phyloP scores from a whole-genome alignment of 2,797 vertebrate genomes.

The Pyrocephalus nanus region DNA sequence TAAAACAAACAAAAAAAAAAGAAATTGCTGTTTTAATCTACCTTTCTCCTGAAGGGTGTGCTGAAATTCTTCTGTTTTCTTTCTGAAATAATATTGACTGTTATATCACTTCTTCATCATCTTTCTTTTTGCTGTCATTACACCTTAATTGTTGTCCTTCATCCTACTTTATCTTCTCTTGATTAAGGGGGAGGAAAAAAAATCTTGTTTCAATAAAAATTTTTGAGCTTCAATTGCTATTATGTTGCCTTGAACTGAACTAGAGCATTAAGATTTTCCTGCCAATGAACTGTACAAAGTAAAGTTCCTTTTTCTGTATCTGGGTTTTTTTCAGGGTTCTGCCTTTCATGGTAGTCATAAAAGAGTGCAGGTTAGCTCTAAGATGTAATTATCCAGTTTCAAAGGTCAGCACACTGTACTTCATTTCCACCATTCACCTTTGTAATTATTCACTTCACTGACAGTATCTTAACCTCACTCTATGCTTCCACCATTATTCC shows the following conservation, averaged over 20 bases:
- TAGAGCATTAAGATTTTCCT: neutral
- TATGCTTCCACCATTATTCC: neutral
- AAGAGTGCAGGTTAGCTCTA: neutral
- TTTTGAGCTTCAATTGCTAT: neutral
- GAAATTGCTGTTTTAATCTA: neutral
- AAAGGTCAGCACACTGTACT: neutral
- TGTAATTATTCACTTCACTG: neutral
- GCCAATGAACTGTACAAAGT: neutral
- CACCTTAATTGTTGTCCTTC: neutral
- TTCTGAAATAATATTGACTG: neutral
- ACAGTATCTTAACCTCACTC: neutral
- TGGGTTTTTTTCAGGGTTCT: neutral
- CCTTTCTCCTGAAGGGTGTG: rapidly evolving
- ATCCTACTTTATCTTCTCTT: neutral
- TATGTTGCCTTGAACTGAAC: neutral
- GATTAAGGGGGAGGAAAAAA: neutral
- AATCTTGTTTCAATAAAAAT: neutral
- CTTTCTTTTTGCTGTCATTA: neutral
- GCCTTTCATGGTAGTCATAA: neutral
- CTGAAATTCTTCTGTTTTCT: neutral
- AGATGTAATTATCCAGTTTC: neutral
- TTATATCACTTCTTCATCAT: neutral
- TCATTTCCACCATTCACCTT: neutral
- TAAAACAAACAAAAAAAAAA: neutral
- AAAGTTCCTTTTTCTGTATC: neutral